Conservation (phyloP, 2,797 vertebrate genomes). For the Crenichthys baileyi region DNA sequence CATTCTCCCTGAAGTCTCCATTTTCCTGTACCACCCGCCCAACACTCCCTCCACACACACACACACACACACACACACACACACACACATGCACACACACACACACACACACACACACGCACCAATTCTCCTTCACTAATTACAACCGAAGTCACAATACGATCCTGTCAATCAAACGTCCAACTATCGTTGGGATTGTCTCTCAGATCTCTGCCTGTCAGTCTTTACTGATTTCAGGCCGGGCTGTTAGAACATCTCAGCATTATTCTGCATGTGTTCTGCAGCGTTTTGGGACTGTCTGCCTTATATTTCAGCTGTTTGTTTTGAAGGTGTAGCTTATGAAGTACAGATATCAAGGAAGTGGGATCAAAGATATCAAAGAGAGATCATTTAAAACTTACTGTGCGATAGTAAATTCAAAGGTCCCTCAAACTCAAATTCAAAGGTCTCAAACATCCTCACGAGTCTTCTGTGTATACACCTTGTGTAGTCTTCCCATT, state of each 20-base stretch:
- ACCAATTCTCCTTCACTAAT: constrained; percentile 64
- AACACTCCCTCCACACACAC: not conserved
- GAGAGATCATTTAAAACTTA: constrained; percentile 5
- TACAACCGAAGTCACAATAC: constrained; percentile 75
- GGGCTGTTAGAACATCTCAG: constrained; percentile 44
- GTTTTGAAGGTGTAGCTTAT: not conserved
- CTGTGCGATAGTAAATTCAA: constrained; percentile 14
- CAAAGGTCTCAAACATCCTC: constrained; percentile 10
- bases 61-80: too few species aligned
- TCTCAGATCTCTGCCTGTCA: constrained; percentile 59
- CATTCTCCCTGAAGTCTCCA: constrained; percentile 47
- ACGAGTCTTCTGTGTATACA: not conserved
- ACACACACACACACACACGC: not conserved
- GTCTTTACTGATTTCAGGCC: constrained; percentile 49
- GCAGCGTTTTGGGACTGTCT: constrained; percentile 23
- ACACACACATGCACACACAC: too few species aligned
- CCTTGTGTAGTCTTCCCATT: not conserved
- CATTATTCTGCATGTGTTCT: constrained; percentile 30
- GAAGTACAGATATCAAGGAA: not conserved
- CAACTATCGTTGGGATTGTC: constrained; percentile 72
- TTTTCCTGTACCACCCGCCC: constrained; percentile 42
- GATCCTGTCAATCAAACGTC: constrained; percentile 74
- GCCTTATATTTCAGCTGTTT: constrained; percentile 3
- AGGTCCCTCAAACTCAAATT: too few species aligned
- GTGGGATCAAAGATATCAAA: not conserved